phyloP scores from a whole-genome alignment of 2,113 vertebrate genomes.

The Microcebus lehilahytsara region DNA sequence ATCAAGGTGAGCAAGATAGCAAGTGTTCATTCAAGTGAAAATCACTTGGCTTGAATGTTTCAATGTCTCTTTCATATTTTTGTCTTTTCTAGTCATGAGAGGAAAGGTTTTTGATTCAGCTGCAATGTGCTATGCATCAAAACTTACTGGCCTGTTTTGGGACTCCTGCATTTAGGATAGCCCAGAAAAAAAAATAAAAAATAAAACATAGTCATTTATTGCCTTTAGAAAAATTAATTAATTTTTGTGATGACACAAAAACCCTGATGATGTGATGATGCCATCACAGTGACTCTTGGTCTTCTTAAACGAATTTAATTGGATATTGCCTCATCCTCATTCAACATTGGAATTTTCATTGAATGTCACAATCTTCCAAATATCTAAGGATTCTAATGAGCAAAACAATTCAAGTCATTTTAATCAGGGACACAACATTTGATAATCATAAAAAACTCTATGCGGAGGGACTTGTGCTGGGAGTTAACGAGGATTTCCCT shows the following conservation, averaged over 20 bases:
- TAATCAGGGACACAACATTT: constrained; percentile 47
- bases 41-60: neutral
- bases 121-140: neutral
- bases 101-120: neutral
- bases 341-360: neutral
- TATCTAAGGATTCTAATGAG: constrained; percentile 45
- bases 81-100: neutral
- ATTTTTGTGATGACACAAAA: neutral
- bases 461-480: constrained; percentile 10
- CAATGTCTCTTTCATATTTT: neutral
- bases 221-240: neutral
- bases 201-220: neutral
- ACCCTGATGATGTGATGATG: neutral
- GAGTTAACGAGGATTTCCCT: constrained; percentile 37
- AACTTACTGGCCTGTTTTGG: neutral
- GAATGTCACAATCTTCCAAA: constrained; percentile 46
- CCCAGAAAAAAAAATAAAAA: neutral
- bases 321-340: neutral
- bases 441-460: neutral
- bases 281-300: neutral
- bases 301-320: constrained; percentile 49
- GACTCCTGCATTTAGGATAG: neutral
- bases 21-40: neutral
- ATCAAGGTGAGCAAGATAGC: neutral
- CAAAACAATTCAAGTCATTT: constrained; percentile 35